These are phyloP conservation scores for Ruditapes philippinarum DNA, from an alignment of 1,140 invertebrate species.

Conservation along the genomic window DNA sequence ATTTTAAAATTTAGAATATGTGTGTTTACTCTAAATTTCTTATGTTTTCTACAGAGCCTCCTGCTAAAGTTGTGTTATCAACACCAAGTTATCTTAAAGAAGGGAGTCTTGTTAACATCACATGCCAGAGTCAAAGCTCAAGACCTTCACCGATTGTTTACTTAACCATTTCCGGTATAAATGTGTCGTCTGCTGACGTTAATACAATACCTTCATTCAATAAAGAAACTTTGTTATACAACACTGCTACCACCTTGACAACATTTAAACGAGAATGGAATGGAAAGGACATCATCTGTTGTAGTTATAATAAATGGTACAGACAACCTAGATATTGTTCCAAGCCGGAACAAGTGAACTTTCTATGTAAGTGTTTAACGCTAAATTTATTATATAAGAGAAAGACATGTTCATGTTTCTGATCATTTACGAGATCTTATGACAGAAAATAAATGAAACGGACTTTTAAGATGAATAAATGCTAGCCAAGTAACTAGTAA, in stretches of 20 bases:
- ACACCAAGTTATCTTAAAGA: neutral
- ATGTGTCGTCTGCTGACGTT: neutral
- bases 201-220: neutral
- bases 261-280: neutral
- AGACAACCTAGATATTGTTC: neutral
- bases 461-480: too few species aligned
- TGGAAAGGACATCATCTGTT: neutral
- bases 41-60: neutral
- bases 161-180: neutral
- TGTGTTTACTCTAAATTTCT: too few species aligned
- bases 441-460: too few species aligned
- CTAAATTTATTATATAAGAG: too few species aligned
- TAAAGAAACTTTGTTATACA: neutral
- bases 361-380: neutral
- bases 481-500: too few species aligned
- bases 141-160: neutral
- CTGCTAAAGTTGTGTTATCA: too few species aligned
- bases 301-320: neutral
- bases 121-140: neutral
- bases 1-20: too few species aligned
- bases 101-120: neutral
- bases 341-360: neutral
- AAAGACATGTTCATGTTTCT: too few species aligned
- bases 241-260: neutral
- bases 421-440: too few species aligned